Base-by-base conservation (phyloP, 2,888 invertebrate genomes). In the Parnassius mnemosyne region DNA sequence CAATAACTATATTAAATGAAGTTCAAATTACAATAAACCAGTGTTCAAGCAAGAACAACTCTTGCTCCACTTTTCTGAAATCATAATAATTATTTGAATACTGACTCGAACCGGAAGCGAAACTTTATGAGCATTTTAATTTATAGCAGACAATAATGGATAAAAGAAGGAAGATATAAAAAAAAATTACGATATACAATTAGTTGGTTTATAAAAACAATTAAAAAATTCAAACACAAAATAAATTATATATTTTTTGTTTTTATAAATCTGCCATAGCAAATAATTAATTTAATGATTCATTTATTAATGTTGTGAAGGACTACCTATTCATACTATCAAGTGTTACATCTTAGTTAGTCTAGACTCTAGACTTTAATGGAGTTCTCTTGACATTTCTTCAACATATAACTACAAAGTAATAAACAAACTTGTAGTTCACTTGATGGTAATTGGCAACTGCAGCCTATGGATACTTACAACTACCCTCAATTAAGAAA, bases 1-100 rank as follows among this genome's bases (percentile, higher is more conserved):
- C 34, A 34, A 7, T 34, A 20, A 11, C 16, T 49, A 13, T 13
- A 13, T 9, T 34, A 34, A 56, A 13, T 13, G 42, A 9, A 42
- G 10, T 9, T 57, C 41, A 44, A 59, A 42, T 47, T 53, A 54
- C 49, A 54, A 54, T 49, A 43, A 53, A 60, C 53, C 49, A 47
- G 44, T 56, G 12, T 47, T 10, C 12, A 10, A 34, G 13, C 46
- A 53, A 16, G 53, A 59, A 41, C n/a, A 50, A 13, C 49, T 9
- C 41, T 52, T 47, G 60, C 53, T 60, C 60, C 41, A 54, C 42
- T 60, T 60, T 60, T 52, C 41, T 53, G 9, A 44, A 34, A 53
- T 46, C 12, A 53, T 49, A 57, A 57, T 59, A 34, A 25, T 58
- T 51, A 25, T 58, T 51, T 46, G 20, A 13, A 41, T 47, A 53